A percentile compares a stretch with the other conserved stretches of the same genome.
Conservation (phyloP, 2,113 vertebrate species). For the Delphinus delphis region DNA sequence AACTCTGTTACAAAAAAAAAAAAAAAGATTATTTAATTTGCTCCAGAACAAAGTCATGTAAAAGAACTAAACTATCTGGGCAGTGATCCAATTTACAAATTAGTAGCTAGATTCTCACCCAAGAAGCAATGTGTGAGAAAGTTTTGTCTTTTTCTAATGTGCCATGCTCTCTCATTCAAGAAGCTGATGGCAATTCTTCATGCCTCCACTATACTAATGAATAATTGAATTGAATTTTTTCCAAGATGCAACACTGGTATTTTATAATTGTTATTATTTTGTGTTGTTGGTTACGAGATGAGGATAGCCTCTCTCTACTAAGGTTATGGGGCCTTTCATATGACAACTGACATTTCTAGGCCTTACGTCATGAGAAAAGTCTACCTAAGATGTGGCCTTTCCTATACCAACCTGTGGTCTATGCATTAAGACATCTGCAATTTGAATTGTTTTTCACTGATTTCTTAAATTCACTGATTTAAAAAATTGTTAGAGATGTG, state of each 20-base stretch:
- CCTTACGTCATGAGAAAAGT: slow-evolving; percentile 61
- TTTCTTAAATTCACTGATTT: slow-evolving; percentile 73
- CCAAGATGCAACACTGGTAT: slow-evolving; percentile 13
- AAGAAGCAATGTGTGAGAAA: neutral
- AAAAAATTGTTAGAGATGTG: slow-evolving; percentile 52
- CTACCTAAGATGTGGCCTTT: slow-evolving; percentile 48
- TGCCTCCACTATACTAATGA: neutral
- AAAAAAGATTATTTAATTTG: slow-evolving; percentile 62
- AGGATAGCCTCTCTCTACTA: slow-evolving; percentile 45
- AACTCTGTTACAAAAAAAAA: slow-evolving; percentile 39
- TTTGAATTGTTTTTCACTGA: slow-evolving; percentile 71
- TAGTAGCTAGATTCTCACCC: neutral
- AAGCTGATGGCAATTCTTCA: slow-evolving; percentile 25
- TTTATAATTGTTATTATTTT: slow-evolving; percentile 60
- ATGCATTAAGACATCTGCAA: slow-evolving; percentile 53
- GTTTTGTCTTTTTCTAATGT: neutral
- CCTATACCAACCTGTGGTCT: slow-evolving; percentile 25
- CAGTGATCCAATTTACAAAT: slow-evolving; percentile 53
- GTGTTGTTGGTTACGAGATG: slow-evolving; percentile 59
- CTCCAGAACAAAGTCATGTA: slow-evolving; percentile 27
- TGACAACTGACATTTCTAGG: slow-evolving; percentile 46
- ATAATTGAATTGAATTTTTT: slow-evolving; percentile 38
- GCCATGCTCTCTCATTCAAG: neutral
- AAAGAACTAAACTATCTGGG: slow-evolving; percentile 1
- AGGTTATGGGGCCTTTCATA: neutral